Conservation (phyloP, 2,888 invertebrate species). For the Lasius fuliginosus region DNA sequence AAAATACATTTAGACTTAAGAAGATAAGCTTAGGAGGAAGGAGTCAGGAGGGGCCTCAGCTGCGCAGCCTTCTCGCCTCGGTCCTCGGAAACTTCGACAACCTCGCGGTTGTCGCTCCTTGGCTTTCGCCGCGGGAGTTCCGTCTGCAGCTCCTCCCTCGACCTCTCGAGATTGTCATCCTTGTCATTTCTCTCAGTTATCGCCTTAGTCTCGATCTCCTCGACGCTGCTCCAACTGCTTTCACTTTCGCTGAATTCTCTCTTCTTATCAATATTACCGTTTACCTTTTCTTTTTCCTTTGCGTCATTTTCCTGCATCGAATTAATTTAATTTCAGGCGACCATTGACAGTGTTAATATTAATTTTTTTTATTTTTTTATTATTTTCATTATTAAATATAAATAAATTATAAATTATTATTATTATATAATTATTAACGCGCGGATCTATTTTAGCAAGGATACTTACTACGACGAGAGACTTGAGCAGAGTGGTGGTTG, state of each 20-base stretch:
- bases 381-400: too few relatives aligned
- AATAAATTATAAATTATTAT: too few relatives aligned
- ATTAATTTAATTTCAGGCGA: conserved; percentile 12
- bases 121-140: conserved; percentile 67
- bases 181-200: conserved; percentile 56
- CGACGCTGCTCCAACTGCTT: conserved; percentile 81
- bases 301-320: conserved; percentile 62
- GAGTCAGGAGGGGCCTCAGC: conserved; percentile 79
- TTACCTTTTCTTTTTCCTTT: conserved; percentile 50
- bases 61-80: conserved; percentile 76
- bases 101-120: conserved; percentile 58
- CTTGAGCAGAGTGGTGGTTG: conserved; percentile 74
- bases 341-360: background rate
- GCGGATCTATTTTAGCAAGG: background rate
- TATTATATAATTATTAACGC: background rate
- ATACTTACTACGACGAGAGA: conserved; percentile 62
- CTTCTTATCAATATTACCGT: conserved; percentile 55
- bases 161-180: conserved; percentile 58
- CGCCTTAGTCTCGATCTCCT: conserved; percentile 73
- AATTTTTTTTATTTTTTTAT: too few relatives aligned
- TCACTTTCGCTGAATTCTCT: conserved; percentile 78
- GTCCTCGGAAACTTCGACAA: conserved; percentile 72
- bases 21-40: conserved; percentile 73
- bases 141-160: conserved; percentile 54
- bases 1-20: conserved; percentile 25